Conservation (phyloP, 2,888 invertebrate species). For the Drosophila algonquin region DNA sequence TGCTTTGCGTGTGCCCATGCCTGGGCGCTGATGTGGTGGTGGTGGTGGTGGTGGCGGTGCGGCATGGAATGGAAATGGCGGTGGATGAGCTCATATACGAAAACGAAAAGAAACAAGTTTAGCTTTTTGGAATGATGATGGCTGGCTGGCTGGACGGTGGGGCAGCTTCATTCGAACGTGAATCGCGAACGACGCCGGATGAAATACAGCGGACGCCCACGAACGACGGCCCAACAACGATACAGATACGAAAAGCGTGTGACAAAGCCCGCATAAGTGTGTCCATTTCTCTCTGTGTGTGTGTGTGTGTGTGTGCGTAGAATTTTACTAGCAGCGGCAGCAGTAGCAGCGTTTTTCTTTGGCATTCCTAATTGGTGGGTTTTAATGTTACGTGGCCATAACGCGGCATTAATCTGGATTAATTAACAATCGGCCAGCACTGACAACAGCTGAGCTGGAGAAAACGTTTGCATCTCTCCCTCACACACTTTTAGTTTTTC, state of each 20-base stretch:
- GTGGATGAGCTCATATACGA: conserved; percentile 75
- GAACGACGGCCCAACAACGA: conserved; percentile 46
- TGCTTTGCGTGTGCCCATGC: background rate
- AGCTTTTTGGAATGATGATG: conserved; percentile 66
- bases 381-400: conserved; percentile 47
- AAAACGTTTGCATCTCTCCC: conserved; percentile 17
- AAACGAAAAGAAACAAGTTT: conserved; percentile 70
- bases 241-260: conserved; percentile 48
- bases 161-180: conserved; percentile 63
- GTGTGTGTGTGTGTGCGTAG: conserved; percentile 33
- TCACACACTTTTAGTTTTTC: conserved; percentile 14
- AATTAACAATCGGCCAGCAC: background rate
- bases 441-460: conserved; percentile 22
- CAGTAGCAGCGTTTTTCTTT: conserved; percentile 25
- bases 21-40: background rate
- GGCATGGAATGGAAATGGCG: conserved; percentile 12
- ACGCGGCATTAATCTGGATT: conserved; percentile 19
- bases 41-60: conserved; percentile 8
- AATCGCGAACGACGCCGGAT: conserved; percentile 62
- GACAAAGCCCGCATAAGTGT: conserved; percentile 37
- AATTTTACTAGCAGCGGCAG: conserved; percentile 19
- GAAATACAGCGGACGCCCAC: conserved; percentile 35
- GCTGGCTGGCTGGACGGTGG: conserved; percentile 25
- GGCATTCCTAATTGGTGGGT: conserved; percentile 33
- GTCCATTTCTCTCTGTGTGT: conserved; percentile 24